A percentile compares a stretch with the other conserved stretches of the same genome.
Evolutionary conservation across 2,888 invertebrate species (phyloP).

Genomic region (Chrysolina oricalcia): DNA sequence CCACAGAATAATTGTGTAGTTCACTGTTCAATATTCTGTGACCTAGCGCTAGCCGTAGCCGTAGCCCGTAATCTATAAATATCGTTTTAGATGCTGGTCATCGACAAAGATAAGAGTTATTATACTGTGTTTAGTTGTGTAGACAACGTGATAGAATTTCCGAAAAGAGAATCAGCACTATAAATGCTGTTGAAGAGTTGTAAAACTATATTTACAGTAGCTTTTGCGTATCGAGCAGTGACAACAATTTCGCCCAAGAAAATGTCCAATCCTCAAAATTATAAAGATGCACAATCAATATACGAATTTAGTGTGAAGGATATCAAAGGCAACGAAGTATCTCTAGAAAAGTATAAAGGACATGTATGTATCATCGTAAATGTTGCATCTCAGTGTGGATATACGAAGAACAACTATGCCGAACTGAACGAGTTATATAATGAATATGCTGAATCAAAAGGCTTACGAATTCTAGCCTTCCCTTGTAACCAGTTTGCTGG

Average conservation of each 20-base stretch:
- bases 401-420: conserved; percentile 87
- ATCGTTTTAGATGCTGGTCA: too few relatives aligned
- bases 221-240: conserved; percentile 45
- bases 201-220: conserved; percentile 44
- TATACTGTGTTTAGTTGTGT: too few relatives aligned
- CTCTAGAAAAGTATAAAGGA: conserved; percentile 85
- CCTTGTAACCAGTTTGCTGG: conserved; percentile 90
- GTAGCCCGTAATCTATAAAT: too few relatives aligned
- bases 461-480: conserved; percentile 86
- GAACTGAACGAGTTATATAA: conserved; percentile 85
- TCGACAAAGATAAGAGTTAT: too few relatives aligned
- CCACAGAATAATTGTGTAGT: too few relatives aligned
- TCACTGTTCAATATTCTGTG: too few relatives aligned
- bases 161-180: background rate
- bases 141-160: too few relatives aligned
- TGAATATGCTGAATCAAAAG: conserved; percentile 81
- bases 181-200: conserved; percentile 49
- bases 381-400: conserved; percentile 90
- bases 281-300: conserved; percentile 81
- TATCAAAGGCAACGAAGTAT: conserved; percentile 87
- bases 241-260: conserved; percentile 37
- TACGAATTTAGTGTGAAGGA: conserved; percentile 88
- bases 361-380: conserved; percentile 90
- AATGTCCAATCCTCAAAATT: conserved; percentile 70
- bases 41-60: too few relatives aligned